Base-by-base conservation (phyloP, 2,113 vertebrate genomes). In the Penelope pileata region DNA sequence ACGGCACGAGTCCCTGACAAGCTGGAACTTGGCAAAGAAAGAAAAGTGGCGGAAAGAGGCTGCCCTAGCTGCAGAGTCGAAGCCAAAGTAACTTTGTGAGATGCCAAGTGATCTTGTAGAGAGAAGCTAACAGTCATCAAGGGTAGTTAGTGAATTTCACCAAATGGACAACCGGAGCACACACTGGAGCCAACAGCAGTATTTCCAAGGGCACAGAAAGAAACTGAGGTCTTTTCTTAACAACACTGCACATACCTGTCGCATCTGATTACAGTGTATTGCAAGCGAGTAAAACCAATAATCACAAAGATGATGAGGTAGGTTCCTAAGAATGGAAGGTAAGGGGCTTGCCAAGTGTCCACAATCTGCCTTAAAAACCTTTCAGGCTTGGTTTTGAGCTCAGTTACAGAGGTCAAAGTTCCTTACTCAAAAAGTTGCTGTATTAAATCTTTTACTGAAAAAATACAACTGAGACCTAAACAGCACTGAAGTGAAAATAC, bases 1-100 rank as follows among this genome's bases (percentile, higher is more conserved):
- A 27, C 95, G 97, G 9, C 98, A 97, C 0, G 97, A 98, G 81
- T 98, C 98, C 80, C 85, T 98, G 69, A 98, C 97, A 4, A 98
- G 98, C 29, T 90, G 97, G 94, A 98, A 98, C 84, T 38, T 98
- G 94, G 97, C 98, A 72, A 98, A 98, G 91, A 98, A 98, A 80
- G 98, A 98, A 53, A 98, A 97, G 89, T 98, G 97, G 98, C 86
- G 93, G 54, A 5, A 97, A 87, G 98, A 98, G 83, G 97, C 96
- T 1, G 95, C 78, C 0, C 27, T 92, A 34, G 96, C 95, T 2
- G 96, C 88, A 0, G 93, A 97, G 86, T 27, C 88, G 0, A 98
- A 98, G 84, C n/a, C 90, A 16, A 97, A 97, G 67, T 98, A 95
- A 96, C 92, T 16, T n/a, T 0, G 8, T 6, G 22, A 48, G 80